phyloP scores from a whole-genome alignment of 2,113 vertebrate species.

The Bungarus multicinctus region DNA sequence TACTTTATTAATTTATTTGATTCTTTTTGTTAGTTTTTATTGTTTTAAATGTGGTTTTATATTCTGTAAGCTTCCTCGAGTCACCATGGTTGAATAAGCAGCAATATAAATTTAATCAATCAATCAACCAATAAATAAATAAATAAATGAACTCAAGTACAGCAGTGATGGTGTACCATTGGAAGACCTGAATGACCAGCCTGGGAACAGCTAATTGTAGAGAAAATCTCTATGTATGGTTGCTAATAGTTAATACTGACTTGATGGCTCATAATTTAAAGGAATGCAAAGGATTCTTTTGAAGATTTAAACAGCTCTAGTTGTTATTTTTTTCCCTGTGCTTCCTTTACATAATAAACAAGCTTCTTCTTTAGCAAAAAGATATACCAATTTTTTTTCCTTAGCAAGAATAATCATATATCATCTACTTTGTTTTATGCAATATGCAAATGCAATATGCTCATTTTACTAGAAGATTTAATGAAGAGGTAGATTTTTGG shows the following conservation, averaged over 20 bases:
- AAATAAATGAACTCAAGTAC: background rate
- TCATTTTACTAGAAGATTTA: background rate
- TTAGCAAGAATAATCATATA: background rate
- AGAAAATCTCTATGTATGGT: background rate
- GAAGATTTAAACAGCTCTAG: background rate
- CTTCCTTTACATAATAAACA: background rate
- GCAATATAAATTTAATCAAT: too few species aligned
- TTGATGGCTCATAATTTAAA: background rate
- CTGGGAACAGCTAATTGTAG: background rate
- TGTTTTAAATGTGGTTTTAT: too few species aligned
- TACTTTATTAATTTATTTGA: too few species aligned
- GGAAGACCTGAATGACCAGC: background rate
- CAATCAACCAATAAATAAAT: too few species aligned
- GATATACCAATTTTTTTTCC: background rate
- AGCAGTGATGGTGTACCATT: background rate
- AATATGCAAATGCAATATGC: slow-evolving; percentile 1
- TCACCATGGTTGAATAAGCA: too few species aligned
- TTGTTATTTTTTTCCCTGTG: background rate
- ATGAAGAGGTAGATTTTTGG: background rate
- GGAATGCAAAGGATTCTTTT: background rate
- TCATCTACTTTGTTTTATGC: background rate
- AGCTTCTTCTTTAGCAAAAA: background rate
- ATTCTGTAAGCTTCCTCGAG: too few species aligned
- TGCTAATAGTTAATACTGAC: background rate
- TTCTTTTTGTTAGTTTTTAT: too few species aligned